These are phyloP conservation scores for Globodera rostochiensis DNA, from an alignment of 1,140 invertebrate species.

Conservation along the genomic window DNA sequence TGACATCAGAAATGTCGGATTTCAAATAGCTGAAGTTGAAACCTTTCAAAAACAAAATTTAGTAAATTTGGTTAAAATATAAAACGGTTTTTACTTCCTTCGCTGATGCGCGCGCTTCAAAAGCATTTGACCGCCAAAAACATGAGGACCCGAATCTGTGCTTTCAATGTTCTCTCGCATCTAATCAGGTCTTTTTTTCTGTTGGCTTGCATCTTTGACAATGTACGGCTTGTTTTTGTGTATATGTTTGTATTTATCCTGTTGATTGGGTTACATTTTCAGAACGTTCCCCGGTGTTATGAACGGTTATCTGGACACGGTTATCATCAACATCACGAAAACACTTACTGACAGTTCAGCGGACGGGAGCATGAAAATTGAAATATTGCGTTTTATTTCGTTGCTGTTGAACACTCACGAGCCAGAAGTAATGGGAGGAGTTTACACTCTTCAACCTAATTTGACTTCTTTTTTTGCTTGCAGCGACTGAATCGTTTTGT, in stretches of 20 bases:
- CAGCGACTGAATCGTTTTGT: constrained; percentile 79
- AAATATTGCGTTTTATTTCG: constrained; percentile 88
- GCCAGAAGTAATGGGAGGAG: constrained; percentile 69
- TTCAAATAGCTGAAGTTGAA: too few species aligned
- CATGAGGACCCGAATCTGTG: constrained; percentile 87
- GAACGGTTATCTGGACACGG: constrained; percentile 39
- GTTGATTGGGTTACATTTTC: constrained; percentile 26
- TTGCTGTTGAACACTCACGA: constrained; percentile 82
- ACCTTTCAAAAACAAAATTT: too few species aligned
- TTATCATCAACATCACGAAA: constrained; percentile 38
- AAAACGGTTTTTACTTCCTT: constrained; percentile 61
- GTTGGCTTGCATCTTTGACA: too few species aligned
- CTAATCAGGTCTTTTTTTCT: constrained; percentile 72
- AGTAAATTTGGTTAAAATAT: too few species aligned
- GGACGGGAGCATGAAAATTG: constrained; percentile 97
- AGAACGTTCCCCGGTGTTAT: constrained; percentile 44
- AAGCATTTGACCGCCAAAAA: constrained; percentile 89
- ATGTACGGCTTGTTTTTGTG: not conserved
- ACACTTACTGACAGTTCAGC: constrained; percentile 75
- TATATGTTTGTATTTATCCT: not conserved
- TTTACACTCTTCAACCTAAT: not conserved
- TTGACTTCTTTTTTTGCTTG: constrained; percentile 22
- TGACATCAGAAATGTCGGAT: not conserved
- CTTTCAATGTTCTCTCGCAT: constrained; percentile 85
- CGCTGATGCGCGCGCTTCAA: constrained; percentile 84